Evolutionary conservation across 2,113 vertebrate species (phyloP).

Genomic region (Colius striatus): DNA sequence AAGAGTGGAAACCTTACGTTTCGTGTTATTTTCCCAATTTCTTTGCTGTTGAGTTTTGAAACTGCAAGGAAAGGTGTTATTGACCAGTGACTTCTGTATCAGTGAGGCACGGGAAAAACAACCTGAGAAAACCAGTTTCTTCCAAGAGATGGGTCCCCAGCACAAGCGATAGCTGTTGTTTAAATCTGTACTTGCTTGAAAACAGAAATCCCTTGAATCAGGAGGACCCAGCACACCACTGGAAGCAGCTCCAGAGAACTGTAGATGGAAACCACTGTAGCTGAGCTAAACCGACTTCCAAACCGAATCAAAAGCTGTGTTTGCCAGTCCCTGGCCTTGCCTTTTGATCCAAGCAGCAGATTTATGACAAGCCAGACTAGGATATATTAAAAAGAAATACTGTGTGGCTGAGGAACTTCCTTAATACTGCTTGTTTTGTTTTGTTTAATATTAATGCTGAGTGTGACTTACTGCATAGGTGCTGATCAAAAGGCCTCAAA

Average conservation of each 20-base stretch:
- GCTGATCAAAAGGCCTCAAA: neutral
- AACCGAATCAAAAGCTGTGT: neutral
- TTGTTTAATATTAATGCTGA: neutral
- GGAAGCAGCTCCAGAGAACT: neutral
- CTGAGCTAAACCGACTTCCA: neutral
- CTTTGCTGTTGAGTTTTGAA: neutral
- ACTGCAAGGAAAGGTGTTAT: neutral
- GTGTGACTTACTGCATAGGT: neutral
- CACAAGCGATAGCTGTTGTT: neutral
- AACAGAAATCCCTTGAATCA: neutral
- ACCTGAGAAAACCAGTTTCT: neutral
- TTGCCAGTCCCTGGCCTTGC: neutral
- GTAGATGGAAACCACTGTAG: neutral
- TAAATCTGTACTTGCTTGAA: neutral
- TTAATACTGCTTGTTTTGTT: neutral
- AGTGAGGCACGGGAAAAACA: neutral
- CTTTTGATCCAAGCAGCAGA: neutral
- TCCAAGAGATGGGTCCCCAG: neutral
- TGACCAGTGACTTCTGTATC: neutral
- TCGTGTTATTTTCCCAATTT: neutral
- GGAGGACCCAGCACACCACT: neutral
- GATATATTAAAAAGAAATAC: neutral
- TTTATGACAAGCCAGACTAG: neutral
- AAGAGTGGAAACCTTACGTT: neutral
- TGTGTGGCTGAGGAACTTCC: neutral